Evolutionary conservation across 2,797 vertebrate genomes (phyloP), one percentile per base, ranked within the genome.

Genomic region (Rhinichthys osculus): DNA sequence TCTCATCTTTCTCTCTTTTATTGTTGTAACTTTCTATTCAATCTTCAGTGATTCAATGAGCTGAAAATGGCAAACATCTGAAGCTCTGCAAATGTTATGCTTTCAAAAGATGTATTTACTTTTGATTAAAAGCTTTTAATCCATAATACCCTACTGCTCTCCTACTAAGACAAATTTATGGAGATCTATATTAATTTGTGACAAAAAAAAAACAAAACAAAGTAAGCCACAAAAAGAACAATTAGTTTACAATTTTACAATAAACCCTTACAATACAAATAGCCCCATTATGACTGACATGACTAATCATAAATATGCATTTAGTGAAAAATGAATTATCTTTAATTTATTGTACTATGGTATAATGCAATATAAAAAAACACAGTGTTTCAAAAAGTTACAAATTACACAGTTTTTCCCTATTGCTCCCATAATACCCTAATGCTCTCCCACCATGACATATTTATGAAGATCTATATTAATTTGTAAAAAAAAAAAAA

Each of bases 51-150:
- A 30, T 66, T 74, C 42, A 83, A 4, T 83, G 42, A 85, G 73
- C 73, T 81, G 54, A 81, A 87, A 87, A 85, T 66, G 78, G 64
- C 40, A 83, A 85, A 71, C 33, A 71, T 78, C 30, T 78, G 70
- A 40, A 59, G 77, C 69, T 82, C 54, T 74, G 70, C 57, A 87
- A 76, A 40, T 81, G 70, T 50, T 72, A 81, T 74, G 74, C 78
- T 85, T 89, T 86, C 23, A 78, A 86, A 64, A 59, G 79, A 84
- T 80, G 77, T 86, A 85, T 85, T 89, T 88, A 78, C 81, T 88
- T 90, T 84, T 89, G 85, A 90, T 88, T 73, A 88, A 88, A 67
- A 72, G 72, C 80, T 76, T 73, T 72, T 54, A 88, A 85, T 90
- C 64, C 74, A 40, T 89, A 85, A 87, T 86, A 35, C 40, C 59